Evolutionary conservation across 1,140 invertebrate genomes (phyloP).

Genomic region (Rhyzopertha dominica): DNA sequence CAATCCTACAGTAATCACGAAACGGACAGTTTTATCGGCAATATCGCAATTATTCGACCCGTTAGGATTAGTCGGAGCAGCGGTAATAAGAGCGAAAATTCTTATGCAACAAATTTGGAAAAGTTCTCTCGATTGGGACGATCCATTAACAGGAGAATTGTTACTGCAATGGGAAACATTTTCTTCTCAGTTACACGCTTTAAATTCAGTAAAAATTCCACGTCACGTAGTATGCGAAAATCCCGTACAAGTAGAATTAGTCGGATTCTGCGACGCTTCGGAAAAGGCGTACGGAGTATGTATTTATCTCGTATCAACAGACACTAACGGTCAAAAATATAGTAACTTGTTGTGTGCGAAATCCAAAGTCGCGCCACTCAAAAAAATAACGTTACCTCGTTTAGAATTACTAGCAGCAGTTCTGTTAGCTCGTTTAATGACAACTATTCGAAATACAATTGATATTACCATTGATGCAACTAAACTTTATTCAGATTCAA

Average conservation of each 20-base stretch:
- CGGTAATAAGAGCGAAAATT: constrained; percentile 44
- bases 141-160: constrained; percentile 13
- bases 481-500: constrained; percentile 45
- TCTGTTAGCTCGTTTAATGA: constrained; percentile 19
- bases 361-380: constrained; percentile 34
- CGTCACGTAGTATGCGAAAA: too few relatives aligned
- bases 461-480: constrained; percentile 13
- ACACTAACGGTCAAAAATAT: constrained; percentile 9
- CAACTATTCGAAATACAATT: constrained; percentile 14
- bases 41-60: constrained; percentile 41
- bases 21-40: constrained; percentile 20
- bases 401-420: constrained; percentile 26
- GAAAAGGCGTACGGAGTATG: constrained; percentile 36
- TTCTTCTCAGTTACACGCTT: constrained; percentile 3
- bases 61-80: constrained; percentile 43
- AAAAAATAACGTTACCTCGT: constrained; percentile 33
- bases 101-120: constrained; percentile 47
- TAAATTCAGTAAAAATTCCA: constrained; percentile 8
- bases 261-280: constrained; percentile 39
- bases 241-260: constrained; percentile 13
- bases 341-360: constrained; percentile 30
- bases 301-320: constrained; percentile 29
- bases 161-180: constrained; percentile 11
- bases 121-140: constrained; percentile 15
- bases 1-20: too few relatives aligned